Percentiles rank a stretch among this genome's conserved stretches.
phyloP scores from a whole-genome alignment of 2,113 vertebrate species.

The Ranitomeya imitator region DNA sequence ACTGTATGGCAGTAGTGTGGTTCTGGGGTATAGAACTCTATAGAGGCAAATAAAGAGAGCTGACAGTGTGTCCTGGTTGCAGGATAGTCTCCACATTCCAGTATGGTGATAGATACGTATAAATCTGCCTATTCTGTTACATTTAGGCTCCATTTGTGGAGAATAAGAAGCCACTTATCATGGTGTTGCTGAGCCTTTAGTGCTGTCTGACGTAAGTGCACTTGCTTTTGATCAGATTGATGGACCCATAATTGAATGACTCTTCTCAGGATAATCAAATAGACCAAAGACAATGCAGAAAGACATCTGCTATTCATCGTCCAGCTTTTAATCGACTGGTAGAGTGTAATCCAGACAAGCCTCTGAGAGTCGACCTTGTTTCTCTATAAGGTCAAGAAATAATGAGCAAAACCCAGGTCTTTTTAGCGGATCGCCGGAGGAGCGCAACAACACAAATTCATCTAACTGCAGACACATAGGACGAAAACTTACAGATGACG shows the following conservation, averaged over 20 bases:
- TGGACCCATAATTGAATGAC: not conserved
- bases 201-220: not conserved
- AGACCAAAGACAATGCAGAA: slow-evolving; percentile 6
- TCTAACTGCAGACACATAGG: not conserved
- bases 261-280: not conserved
- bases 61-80: too few species aligned
- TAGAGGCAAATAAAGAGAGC: too few species aligned
- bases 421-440: not conserved
- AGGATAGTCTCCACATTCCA: too few species aligned
- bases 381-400: slow-evolving; percentile 15
- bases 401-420: not conserved
- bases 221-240: not conserved
- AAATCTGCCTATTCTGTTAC: not conserved
- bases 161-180: not conserved
- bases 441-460: not conserved
- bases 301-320: slow-evolving; percentile 29
- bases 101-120: too few species aligned
- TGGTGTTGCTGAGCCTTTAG: not conserved
- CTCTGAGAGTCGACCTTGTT: not conserved
- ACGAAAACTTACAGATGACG: not conserved
- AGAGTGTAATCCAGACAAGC: slow-evolving; percentile 1
- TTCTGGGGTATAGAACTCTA: too few species aligned
- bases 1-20: not conserved
- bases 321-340: slow-evolving; percentile 26
- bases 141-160: not conserved